Percentiles rank a stretch among this genome's conserved stretches.
Evolutionary conservation across 2,797 vertebrate genomes (phyloP).

Genomic region (Manis javanica): DNA sequence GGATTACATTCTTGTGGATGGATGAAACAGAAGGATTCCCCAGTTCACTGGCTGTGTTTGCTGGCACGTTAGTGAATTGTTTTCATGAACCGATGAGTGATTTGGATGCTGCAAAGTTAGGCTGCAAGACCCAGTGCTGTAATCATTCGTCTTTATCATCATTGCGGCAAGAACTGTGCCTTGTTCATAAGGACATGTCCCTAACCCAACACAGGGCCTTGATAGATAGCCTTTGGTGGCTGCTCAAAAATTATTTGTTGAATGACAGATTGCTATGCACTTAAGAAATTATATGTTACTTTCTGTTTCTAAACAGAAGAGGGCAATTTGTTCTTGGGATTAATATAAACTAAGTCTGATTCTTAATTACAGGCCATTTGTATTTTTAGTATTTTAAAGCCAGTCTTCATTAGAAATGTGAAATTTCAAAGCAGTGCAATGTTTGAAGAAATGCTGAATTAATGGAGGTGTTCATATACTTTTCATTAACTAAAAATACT

Average conservation of each 20-base stretch:
- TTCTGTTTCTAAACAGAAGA: slow-evolving; percentile 20
- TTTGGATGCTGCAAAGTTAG: not conserved
- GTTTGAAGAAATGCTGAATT: not conserved
- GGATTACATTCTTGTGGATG: not conserved
- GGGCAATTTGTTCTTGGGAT: not conserved
- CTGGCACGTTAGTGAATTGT: not conserved
- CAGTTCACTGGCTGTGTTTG: not conserved
- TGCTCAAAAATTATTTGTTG: not conserved
- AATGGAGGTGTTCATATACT: not conserved
- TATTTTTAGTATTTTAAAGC: not conserved
- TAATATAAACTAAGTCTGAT: not conserved
- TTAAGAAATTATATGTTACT: not conserved
- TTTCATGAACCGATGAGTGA: not conserved
- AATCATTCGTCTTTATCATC: not conserved
- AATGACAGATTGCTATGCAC: not conserved
- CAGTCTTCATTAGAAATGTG: not conserved
- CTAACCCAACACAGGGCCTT: not conserved
- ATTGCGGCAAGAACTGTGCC: not conserved
- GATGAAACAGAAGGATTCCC: not conserved
- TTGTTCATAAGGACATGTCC: not conserved
- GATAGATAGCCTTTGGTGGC: not conserved
- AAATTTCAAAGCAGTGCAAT: not conserved
- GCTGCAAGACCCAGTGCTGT: not conserved
- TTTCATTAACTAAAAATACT: not conserved
- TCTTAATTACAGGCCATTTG: not conserved